Evolutionary conservation across 2,113 vertebrate species (phyloP).

Genomic region (Pluvialis apricaria): DNA sequence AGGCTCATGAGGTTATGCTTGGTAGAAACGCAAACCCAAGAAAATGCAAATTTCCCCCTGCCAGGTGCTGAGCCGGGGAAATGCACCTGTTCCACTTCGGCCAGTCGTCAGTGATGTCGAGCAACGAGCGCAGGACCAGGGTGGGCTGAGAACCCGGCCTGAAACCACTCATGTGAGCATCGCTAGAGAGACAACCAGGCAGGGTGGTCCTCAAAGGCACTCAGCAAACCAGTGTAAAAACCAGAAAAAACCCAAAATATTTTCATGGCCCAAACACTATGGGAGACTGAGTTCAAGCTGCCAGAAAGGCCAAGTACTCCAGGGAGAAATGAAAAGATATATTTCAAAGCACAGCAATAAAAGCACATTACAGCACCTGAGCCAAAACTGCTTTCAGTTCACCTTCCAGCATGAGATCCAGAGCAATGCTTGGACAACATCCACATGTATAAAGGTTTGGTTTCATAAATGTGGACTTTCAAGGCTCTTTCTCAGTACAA

Average conservation of each 20-base stretch:
- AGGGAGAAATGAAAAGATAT: conserved; percentile 3
- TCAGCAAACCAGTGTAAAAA: background rate
- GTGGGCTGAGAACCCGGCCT: background rate
- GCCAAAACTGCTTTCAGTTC: conserved; percentile 39
- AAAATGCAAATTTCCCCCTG: background rate
- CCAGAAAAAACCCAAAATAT: background rate
- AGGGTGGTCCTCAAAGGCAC: background rate
- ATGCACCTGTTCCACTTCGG: background rate
- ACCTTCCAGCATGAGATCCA: conserved; percentile 37
- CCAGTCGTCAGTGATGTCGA: fast-evolving
- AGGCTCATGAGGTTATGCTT: background rate
- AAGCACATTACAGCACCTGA: conserved; percentile 7
- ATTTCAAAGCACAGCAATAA: conserved; percentile 47
- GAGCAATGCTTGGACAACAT: background rate
- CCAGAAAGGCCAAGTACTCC: background rate
- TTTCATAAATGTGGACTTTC: background rate
- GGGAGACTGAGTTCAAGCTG: background rate
- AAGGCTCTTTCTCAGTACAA: background rate
- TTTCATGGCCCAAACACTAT: background rate
- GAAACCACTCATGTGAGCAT: background rate
- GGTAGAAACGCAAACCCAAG: background rate
- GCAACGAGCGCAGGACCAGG: background rate
- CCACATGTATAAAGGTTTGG: background rate
- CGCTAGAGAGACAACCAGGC: fast-evolving
- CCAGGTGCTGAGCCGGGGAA: background rate